Evolutionary conservation across 2,888 invertebrate species (phyloP).

Genomic region (Aphidoletes aphidimyza): DNA sequence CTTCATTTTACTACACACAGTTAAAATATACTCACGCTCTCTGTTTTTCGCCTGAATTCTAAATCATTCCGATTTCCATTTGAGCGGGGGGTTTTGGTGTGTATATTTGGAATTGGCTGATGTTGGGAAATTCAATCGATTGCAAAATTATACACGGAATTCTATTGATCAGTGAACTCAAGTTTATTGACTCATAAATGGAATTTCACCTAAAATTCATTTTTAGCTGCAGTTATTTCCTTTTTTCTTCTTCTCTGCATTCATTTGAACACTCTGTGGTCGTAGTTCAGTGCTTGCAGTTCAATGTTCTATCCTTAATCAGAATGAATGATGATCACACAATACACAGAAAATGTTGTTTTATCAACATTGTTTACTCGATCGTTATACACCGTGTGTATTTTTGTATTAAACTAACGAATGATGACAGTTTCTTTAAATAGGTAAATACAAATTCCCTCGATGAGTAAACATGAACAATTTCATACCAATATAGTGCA

Average conservation of each 20-base stretch:
- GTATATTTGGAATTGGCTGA: background rate
- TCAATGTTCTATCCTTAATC: background rate
- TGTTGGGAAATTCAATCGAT: conserved; percentile 24
- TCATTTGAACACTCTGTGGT: too few species aligned
- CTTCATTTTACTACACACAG: too few species aligned
- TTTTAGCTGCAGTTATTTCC: too few species aligned
- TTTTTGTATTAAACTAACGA: background rate
- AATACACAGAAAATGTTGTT: background rate
- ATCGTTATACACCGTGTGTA: background rate
- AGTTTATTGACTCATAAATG: conserved; percentile 26
- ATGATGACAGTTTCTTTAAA: conserved; percentile 39
- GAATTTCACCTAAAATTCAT: too few species aligned
- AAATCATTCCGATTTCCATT: background rate
- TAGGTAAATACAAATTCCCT: conserved; percentile 28
- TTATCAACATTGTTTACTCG: conserved; percentile 2
- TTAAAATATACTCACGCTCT: conserved; percentile 29
- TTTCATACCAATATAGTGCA: too few species aligned
- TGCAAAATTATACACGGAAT: conserved; percentile 9
- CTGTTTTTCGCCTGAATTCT: conserved; percentile 40
- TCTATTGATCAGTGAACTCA: background rate
- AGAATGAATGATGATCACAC: background rate
- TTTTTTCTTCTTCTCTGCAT: too few species aligned
- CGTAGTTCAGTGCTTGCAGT: too few species aligned
- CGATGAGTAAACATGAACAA: conserved; percentile 13
- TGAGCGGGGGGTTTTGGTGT: too few species aligned